These are phyloP conservation scores for Macropus fuliginosus DNA, from an alignment of 2,797 vertebrate species.

Conservation along the genomic window DNA sequence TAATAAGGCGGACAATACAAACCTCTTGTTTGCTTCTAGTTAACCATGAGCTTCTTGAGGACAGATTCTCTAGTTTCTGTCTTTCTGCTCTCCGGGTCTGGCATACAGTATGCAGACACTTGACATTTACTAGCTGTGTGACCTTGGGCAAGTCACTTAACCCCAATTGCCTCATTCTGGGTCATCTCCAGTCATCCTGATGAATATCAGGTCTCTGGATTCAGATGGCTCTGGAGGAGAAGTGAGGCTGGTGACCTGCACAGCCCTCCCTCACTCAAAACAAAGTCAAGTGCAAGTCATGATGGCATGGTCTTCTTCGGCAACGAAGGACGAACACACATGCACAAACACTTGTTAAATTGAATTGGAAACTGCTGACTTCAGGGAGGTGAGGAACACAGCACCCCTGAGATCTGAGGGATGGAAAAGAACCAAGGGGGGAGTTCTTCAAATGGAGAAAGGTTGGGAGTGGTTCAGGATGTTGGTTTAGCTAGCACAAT, in stretches of 20 bases:
- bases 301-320: no score
- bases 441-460: neutral
- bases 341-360: neutral
- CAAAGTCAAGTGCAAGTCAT: no score
- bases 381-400: neutral
- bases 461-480: neutral
- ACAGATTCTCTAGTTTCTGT: neutral
- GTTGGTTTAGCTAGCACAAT: neutral
- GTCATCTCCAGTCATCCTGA: no score
- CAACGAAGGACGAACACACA: no score
- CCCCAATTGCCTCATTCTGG: no score
- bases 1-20: neutral
- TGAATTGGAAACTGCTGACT: neutral
- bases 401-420: neutral
- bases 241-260: no score
- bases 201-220: no score
- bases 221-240: no score
- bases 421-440: neutral
- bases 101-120: neutral
- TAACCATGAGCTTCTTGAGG: neutral
- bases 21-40: neutral
- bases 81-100: neutral
- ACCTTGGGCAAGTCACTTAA: no score
- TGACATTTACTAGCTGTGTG: no score
- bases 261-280: no score